A percentile compares a stretch with the other conserved stretches of the same genome.
Evolutionary conservation across 2,113 vertebrate genomes (phyloP).

Genomic region (Cyprinodon variegatus): DNA sequence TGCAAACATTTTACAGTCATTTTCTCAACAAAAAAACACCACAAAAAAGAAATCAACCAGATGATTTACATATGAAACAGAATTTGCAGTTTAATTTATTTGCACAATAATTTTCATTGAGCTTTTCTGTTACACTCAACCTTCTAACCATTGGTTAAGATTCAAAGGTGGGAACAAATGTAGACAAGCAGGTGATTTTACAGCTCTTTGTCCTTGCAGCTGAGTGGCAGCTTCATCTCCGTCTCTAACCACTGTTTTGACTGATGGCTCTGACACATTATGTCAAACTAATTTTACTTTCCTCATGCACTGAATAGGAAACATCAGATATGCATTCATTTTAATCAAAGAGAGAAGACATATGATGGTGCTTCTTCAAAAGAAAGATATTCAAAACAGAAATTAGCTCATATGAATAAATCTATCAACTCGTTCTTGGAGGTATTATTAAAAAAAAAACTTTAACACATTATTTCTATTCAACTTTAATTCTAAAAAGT

Average conservation of each 20-base stretch:
- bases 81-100: background rate
- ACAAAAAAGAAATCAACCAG: background rate
- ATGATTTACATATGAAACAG: background rate
- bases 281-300: conserved; percentile 22
- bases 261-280: conserved; percentile 2
- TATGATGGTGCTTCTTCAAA: conserved; percentile 27
- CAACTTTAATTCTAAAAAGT: background rate
- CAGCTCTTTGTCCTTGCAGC: conserved; percentile 26
- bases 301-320: conserved; percentile 23
- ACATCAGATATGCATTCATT: conserved; percentile 49
- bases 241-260: conserved; percentile 29
- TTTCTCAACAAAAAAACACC: background rate
- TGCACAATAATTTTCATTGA: background rate
- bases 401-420: conserved; percentile 18
- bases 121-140: conserved; percentile 6
- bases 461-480: conserved; percentile 11
- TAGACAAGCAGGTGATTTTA: conserved; percentile 22
- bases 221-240: conserved; percentile 50
- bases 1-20: background rate
- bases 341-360: conserved; percentile 44
- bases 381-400: conserved; percentile 13
- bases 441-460: conserved; percentile 9
- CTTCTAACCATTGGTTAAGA: background rate
- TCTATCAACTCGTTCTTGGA: conserved; percentile 26
- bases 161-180: conserved; percentile 16